phyloP scores from a whole-genome alignment of 2,888 invertebrate species.

The Cyrtodaria siliqua region DNA sequence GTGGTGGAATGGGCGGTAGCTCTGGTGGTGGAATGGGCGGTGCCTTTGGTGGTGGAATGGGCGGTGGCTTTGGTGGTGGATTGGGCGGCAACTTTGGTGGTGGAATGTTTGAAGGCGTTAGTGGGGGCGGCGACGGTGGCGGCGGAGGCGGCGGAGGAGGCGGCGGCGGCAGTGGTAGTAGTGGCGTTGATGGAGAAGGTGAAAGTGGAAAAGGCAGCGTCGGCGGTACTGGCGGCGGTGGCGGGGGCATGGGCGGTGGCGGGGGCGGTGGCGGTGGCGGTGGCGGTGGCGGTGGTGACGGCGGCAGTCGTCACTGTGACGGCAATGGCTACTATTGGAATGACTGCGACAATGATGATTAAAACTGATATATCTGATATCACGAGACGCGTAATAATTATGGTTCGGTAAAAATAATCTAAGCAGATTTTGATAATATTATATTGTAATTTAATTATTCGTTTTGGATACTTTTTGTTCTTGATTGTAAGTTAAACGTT shows the following conservation, averaged over 20 bases:
- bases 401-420: no score
- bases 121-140: not conserved
- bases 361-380: no score
- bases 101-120: not conserved
- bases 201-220: not conserved
- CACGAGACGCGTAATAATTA: no score
- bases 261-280: not conserved
- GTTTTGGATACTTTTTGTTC: no score
- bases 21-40: constrained; percentile 1
- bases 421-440: no score
- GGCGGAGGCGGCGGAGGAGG: constrained; percentile 4
- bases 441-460: no score
- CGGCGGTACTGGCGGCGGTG: constrained; percentile 4
- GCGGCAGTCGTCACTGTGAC: not conserved
- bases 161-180: not conserved
- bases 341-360: constrained; percentile 10
- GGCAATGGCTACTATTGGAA: not conserved
- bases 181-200: not conserved
- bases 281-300: constrained; percentile 5
- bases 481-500: no score
- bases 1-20: constrained; percentile 4
- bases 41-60: not conserved
- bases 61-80: not conserved
- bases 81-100: constrained; percentile 7
- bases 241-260: not conserved